Conservation (phyloP, 2,113 vertebrate species). For the Passer domesticus region DNA sequence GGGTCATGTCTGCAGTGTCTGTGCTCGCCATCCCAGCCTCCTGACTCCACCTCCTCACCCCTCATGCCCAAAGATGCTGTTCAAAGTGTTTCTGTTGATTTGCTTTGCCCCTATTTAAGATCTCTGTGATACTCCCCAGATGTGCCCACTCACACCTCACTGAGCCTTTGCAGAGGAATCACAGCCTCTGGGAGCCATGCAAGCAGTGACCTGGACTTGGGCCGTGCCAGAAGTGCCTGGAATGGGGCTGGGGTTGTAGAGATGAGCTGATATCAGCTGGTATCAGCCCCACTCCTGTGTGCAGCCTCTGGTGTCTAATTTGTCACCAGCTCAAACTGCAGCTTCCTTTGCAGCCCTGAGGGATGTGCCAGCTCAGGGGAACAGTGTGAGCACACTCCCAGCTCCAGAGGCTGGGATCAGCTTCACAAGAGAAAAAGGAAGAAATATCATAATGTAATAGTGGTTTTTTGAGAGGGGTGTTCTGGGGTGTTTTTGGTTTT, state of each 20-base stretch:
- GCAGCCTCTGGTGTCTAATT: not conserved
- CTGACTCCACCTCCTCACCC: not conserved
- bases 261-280: not conserved
- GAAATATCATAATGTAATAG: not conserved
- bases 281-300: not conserved
- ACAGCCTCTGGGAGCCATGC: not conserved
- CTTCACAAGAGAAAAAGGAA: not conserved
- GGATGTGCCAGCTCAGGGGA: not conserved
- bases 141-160: too few species aligned
- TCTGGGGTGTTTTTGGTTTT: not conserved
- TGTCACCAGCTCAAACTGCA: not conserved
- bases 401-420: not conserved
- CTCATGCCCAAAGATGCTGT: not conserved
- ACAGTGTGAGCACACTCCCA: not conserved
- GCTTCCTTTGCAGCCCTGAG: not conserved
- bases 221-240: not conserved
- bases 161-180: not conserved
- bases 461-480: not conserved
- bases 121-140: fast-evolving
- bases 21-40: not conserved
- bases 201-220: not conserved
- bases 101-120: not conserved
- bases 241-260: not conserved
- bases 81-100: not conserved
- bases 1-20: fast-evolving